These are phyloP conservation scores for Tragopan temminckii DNA, from an alignment of 2,797 vertebrate species.

Conservation along the genomic window DNA sequence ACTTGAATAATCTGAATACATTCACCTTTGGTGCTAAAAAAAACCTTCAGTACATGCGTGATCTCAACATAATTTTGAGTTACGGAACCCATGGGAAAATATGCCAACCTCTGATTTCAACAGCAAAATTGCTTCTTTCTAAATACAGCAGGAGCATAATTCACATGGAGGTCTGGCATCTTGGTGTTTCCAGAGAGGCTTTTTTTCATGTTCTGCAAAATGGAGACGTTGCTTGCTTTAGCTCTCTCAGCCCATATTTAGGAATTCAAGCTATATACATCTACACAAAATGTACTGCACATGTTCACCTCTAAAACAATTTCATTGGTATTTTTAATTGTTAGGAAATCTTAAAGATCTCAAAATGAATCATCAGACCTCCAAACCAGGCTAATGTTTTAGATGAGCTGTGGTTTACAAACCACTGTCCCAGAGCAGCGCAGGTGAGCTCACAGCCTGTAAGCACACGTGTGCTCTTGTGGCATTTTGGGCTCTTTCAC, in stretches of 20 bases:
- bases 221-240: not conserved
- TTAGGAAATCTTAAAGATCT: not conserved
- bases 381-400: not conserved
- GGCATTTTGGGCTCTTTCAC: not conserved
- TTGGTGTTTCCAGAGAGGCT: not conserved
- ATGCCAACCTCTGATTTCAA: constrained; percentile 50
- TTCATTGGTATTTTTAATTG: not conserved
- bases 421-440: not conserved
- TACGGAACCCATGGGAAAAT: constrained; percentile 42
- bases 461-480: not conserved
- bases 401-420: not conserved
- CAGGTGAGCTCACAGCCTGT: not conserved
- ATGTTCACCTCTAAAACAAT: not conserved
- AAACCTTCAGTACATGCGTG: not conserved
- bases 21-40: constrained; percentile 64
- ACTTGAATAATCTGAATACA: constrained; percentile 73
- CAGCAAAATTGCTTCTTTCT: constrained; percentile 57
- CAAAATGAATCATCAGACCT: not conserved
- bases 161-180: not conserved
- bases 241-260: not conserved
- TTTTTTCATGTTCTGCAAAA: not conserved
- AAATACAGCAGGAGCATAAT: constrained; percentile 49
- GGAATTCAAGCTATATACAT: not conserved
- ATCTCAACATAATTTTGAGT: constrained; percentile 55
- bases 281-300: not conserved